Percentiles rank a stretch among this genome's conserved stretches.
phyloP scores from a whole-genome alignment of 2,797 vertebrate species.

The Poeciliopsis paucimaculata region DNA sequence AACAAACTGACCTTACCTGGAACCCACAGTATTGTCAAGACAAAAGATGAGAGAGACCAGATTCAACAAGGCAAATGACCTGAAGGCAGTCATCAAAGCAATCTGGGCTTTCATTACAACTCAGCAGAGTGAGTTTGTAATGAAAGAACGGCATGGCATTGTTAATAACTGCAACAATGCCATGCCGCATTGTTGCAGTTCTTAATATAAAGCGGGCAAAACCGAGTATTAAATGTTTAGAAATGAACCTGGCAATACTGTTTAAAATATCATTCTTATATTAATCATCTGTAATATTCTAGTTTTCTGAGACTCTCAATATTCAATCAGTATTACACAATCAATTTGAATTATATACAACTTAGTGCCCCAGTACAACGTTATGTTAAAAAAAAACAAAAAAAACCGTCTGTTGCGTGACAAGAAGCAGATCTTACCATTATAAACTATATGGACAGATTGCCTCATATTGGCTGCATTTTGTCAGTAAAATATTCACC shows the following conservation, averaged over 20 bases:
- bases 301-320: background rate
- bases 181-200: background rate
- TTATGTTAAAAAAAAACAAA: background rate
- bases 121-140: background rate
- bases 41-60: background rate
- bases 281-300: background rate
- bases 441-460: background rate
- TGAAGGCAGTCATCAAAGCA: background rate
- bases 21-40: background rate
- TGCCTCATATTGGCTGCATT: background rate
- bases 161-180: no score
- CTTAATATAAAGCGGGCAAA: background rate
- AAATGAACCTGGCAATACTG: background rate
- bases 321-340: background rate
- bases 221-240: background rate
- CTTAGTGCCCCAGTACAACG: background rate
- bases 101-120: background rate
- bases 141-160: no score
- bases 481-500: background rate
- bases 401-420: background rate
- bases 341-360: background rate
- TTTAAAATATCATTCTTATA: background rate
- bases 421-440: background rate
- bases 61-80: background rate
- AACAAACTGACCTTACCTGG: background rate